Percentiles rank a stretch among this genome's conserved stretches.
Evolutionary conservation across 2,888 invertebrate species (phyloP).

Genomic region (Catocala sponsa): DNA sequence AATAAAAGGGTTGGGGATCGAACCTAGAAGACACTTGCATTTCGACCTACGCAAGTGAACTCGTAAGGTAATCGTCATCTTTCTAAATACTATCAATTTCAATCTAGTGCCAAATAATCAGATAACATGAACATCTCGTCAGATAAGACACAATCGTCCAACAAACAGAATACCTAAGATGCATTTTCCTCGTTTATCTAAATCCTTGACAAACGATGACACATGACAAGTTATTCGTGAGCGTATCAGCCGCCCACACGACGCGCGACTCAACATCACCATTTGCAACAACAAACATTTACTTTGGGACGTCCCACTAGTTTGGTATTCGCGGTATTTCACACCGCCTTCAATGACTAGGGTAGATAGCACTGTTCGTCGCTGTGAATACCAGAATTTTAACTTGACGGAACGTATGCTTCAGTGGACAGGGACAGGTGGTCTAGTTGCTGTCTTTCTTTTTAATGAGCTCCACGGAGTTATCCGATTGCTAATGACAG

Average conservation of each 20-base stretch:
- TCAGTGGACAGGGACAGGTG: too few relatives aligned
- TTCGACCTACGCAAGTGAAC: too few relatives aligned
- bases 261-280: slow-evolving; percentile 24
- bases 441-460: too few relatives aligned
- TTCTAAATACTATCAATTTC: background rate
- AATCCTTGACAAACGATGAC: slow-evolving; percentile 9
- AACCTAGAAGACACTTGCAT: too few relatives aligned
- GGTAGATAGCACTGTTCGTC: background rate
- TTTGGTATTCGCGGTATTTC: slow-evolving; percentile 44
- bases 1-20: too few relatives aligned
- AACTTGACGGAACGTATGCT: too few relatives aligned
- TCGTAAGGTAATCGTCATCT: too few relatives aligned
- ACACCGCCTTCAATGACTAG: slow-evolving; percentile 5
- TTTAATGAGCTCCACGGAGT: too few relatives aligned
- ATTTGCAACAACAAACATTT: slow-evolving; percentile 42
- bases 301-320: slow-evolving; percentile 25
- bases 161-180: slow-evolving; percentile 15
- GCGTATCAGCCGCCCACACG: slow-evolving; percentile 33
- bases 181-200: slow-evolving; percentile 7
- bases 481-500: too few relatives aligned
- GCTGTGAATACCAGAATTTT: background rate
- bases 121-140: background rate
- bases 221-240: slow-evolving; percentile 32
- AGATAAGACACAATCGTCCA: slow-evolving; percentile 3
- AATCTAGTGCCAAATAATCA: background rate